These are phyloP conservation scores for Melangyna quadrimaculata DNA, from an alignment of 2,888 invertebrate genomes.

Conservation along the genomic window DNA sequence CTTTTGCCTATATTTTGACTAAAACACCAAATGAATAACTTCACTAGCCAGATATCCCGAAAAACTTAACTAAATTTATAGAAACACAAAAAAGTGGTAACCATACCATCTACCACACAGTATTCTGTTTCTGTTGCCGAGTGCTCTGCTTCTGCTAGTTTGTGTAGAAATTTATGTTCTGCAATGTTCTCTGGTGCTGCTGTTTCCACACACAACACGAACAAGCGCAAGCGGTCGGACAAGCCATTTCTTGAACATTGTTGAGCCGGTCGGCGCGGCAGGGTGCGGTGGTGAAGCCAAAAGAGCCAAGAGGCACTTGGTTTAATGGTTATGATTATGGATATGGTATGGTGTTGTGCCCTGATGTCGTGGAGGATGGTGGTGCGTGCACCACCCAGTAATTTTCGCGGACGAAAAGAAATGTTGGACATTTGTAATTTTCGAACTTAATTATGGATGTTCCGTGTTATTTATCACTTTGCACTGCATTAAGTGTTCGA, in stretches of 20 bases:
- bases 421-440: slow-evolving; percentile 69
- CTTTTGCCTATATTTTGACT: no score
- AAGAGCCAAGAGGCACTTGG: neutral
- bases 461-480: slow-evolving; percentile 69
- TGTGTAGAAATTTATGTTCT: slow-evolving; percentile 63
- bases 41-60: neutral
- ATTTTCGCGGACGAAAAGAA: slow-evolving; percentile 48
- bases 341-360: slow-evolving; percentile 39
- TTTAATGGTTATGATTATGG: slow-evolving; percentile 27
- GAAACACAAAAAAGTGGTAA: neutral
- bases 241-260: neutral
- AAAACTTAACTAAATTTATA: neutral
- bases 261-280: no score
- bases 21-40: no score
- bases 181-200: slow-evolving; percentile 47
- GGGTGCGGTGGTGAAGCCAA: neutral
- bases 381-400: slow-evolving; percentile 65
- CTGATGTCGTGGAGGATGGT: neutral
- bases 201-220: slow-evolving; percentile 28
- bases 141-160: slow-evolving; percentile 22
- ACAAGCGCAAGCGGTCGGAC: neutral
- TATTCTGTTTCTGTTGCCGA: neutral
- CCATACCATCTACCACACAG: neutral
- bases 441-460: slow-evolving; percentile 66
- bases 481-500: slow-evolving; percentile 60